Conservation (phyloP, 2,113 vertebrate species). For the Vulpes vulpes region DNA sequence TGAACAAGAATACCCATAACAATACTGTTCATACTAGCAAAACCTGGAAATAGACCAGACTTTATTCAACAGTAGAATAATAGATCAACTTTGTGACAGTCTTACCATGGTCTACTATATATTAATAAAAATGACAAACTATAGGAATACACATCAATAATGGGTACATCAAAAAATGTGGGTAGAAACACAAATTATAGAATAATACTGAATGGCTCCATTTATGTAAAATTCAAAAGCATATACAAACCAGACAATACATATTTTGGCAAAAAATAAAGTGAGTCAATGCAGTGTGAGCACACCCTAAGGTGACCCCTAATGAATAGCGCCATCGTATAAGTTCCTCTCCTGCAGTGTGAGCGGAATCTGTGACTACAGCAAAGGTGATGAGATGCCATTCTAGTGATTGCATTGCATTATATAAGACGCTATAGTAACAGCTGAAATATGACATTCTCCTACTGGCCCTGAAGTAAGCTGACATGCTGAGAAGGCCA, state of each 20-base stretch:
- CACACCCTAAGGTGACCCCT: not conserved
- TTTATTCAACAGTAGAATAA: not conserved
- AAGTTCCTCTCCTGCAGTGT: not conserved
- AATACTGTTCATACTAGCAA: not conserved
- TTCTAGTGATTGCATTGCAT: too few species aligned
- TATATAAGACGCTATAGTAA: not conserved
- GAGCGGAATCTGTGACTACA: not conserved
- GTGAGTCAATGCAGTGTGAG: not conserved
- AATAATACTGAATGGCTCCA: not conserved
- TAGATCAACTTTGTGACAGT: not conserved
- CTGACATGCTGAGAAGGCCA: not conserved
- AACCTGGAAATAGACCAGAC: not conserved
- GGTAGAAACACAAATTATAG: conserved; percentile 10
- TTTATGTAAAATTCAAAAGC: conserved; percentile 1
- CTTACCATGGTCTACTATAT: not conserved
- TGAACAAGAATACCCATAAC: not conserved
- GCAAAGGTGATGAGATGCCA: not conserved
- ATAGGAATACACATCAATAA: not conserved
- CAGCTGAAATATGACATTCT: not conserved
- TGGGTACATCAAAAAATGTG: not conserved
- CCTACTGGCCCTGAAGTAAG: not conserved
- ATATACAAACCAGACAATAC: not conserved
- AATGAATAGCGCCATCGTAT: not conserved
- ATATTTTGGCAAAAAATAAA: conserved; percentile 5
- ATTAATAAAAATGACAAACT: not conserved